Conservation (phyloP, 1,140 invertebrate genomes). For the Calliphora vicina region DNA sequence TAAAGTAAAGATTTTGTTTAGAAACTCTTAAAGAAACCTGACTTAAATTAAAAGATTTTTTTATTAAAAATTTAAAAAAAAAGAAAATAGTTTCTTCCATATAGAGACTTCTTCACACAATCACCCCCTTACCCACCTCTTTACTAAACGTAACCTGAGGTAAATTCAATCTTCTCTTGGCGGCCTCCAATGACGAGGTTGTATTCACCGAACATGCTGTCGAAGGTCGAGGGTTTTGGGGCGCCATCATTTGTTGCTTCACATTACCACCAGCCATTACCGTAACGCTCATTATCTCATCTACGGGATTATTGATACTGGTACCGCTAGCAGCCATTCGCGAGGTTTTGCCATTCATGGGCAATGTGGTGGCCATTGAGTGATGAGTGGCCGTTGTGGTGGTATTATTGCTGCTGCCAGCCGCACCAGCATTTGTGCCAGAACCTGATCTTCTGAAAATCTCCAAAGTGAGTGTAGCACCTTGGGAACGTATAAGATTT, state of each 20-base stretch:
- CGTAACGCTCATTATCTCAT: conserved; percentile 29
- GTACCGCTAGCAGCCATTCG: conserved; percentile 35
- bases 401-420: conserved; percentile 55
- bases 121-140: conserved; percentile 72
- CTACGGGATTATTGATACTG: conserved; percentile 59
- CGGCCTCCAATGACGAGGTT: conserved; percentile 65
- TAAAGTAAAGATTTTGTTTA: no score
- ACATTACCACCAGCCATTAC: conserved; percentile 54
- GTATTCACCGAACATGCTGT: conserved; percentile 68
- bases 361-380: conserved; percentile 44
- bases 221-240: conserved; percentile 59
- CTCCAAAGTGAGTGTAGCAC: conserved; percentile 72
- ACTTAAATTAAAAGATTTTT: no score
- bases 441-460: conserved; percentile 73
- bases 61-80: no score
- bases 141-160: conserved; percentile 84
- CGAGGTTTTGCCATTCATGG: conserved; percentile 54
- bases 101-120: conserved; percentile 65
- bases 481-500: conserved; percentile 73
- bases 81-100: no score
- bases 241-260: not conserved
- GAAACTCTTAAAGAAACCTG: no score
- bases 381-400: conserved; percentile 47
- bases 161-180: conserved; percentile 71
- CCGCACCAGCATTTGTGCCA: conserved; percentile 42